Base-by-base conservation (phyloP, 2,888 invertebrate genomes). In the Microchrysa polita region DNA sequence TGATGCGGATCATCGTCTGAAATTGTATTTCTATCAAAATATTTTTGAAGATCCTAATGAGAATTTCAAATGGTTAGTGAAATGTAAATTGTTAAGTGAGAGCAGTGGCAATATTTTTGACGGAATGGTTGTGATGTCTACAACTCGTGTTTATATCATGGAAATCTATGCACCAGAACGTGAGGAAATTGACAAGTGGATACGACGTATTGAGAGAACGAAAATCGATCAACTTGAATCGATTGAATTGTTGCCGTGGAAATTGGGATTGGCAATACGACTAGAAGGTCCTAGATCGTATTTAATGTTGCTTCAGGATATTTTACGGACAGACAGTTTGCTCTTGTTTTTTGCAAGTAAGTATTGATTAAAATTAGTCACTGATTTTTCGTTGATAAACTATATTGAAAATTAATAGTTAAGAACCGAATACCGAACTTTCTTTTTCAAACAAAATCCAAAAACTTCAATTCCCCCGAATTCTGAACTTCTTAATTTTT, bases 1-100 rank as follows among this genome's bases (percentile, higher is more conserved):
- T 74, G 85, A 86, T 76, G 83, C 88, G 18, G 89, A 89, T 81
- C 88, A 88, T 78, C 86, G 89, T 63, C 82, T 89, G n/a, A 89
- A 89, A 79, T 81, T 88, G 2, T 87, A 87, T 79, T 85, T 89
- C 48, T 87, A 87, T 79, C 83, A 88, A 76, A 84, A 83, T 74
- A 82, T 88, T 78, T 88, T 89, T 77, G 86, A 88, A 76, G 85
- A 87, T 75, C 83, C 86, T 73, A 85, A 85, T 40, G 89, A 89
- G 79, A 86, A 87, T 74, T 84, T 89, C 5, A 84, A 87, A 67
- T 84, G 88, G 82, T 79, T 88, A 63, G 82, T 87, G 1, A 85
- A 86, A 77, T 87, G 87, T 74, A 82, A 80, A 74, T 84, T 88
- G 20, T 81, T 86, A 59, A 84, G 86, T 80, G 83, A 83, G 73